phyloP scores from a whole-genome alignment of 2,888 invertebrate genomes.

The Gymnosoma rotundatum region DNA sequence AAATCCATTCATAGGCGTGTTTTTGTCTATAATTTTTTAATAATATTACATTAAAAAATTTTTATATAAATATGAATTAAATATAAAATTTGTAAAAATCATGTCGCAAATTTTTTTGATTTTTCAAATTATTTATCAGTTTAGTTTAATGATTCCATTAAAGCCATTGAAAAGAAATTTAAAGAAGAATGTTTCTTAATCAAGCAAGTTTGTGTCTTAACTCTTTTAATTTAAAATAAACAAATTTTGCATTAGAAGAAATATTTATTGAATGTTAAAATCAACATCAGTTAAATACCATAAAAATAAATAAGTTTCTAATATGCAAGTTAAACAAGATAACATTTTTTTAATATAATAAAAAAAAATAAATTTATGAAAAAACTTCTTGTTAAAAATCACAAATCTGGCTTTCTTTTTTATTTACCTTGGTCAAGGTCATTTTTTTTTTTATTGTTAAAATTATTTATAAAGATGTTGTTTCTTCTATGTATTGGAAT shows the following conservation, averaged over 20 bases:
- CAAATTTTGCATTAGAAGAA: no score
- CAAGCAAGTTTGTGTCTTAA: not conserved
- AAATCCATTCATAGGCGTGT: no score
- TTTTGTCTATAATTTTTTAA: no score
- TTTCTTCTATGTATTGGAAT: no score
- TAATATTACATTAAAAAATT: no score
- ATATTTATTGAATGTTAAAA: no score
- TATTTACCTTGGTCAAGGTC: constrained; percentile 22
- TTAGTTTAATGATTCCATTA: not conserved
- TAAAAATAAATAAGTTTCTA: not conserved
- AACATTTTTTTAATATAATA: not conserved
- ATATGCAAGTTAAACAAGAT: not conserved
- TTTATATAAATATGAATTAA: no score
- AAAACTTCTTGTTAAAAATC: not conserved
- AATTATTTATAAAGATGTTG: not conserved
- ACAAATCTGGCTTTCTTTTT: constrained; percentile 1
- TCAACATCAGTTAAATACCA: no score
- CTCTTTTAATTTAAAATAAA: not conserved
- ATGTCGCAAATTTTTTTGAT: no score
- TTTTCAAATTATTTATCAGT: no score
- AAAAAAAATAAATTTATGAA: not conserved
- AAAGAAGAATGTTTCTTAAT: not conserved
- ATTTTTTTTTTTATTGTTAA: not conserved
- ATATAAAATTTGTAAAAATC: no score
- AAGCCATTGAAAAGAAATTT: not conserved